phyloP scores from a whole-genome alignment of 2,113 vertebrate species.

The Macroglossus sobrinus region DNA sequence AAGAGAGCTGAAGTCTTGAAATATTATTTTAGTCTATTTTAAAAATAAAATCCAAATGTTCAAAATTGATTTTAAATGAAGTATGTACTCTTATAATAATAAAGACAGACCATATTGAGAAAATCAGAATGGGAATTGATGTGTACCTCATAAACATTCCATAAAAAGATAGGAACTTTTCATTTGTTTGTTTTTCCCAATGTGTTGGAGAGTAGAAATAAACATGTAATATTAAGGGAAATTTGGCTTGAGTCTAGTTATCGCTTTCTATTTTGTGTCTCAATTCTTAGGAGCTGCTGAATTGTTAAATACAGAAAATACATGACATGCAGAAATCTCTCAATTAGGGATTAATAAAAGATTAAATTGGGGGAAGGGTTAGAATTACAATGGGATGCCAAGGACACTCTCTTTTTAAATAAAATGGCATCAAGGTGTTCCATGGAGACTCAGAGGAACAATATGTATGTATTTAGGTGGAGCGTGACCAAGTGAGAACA shows the following conservation, averaged over 20 bases:
- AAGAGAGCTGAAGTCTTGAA: not conserved
- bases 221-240: not conserved
- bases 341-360: not conserved
- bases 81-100: not conserved
- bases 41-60: not conserved
- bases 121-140: not conserved
- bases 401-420: not conserved
- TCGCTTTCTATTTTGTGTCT: not conserved
- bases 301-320: not conserved
- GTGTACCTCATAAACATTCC: not conserved
- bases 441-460: not conserved
- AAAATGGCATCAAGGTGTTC: not conserved
- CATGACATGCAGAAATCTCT: not conserved
- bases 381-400: not conserved
- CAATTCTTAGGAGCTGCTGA: not conserved
- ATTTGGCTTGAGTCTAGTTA: not conserved
- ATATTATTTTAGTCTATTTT: not conserved
- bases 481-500: not conserved
- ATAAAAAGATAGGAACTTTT: not conserved
- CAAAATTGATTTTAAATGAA: not conserved
- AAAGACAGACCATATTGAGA: not conserved
- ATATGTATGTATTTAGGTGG: not conserved
- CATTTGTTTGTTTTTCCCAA: not conserved
- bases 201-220: not conserved
- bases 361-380: not conserved